Conservation (phyloP, 2,888 invertebrate species). For the Aphidoletes aphidimyza region DNA sequence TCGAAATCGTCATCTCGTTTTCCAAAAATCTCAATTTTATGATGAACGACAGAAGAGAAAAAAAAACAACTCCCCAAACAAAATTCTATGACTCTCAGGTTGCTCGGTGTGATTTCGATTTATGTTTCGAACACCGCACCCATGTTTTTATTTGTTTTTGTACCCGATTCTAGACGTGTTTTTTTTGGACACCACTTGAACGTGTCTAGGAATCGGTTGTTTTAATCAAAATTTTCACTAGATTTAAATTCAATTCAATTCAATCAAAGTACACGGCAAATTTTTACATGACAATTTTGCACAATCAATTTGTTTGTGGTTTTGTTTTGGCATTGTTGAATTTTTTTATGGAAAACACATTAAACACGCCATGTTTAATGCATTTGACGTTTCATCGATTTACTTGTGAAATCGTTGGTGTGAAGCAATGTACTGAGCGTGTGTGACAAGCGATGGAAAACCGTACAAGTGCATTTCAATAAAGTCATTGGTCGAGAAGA, state of each 20-base stretch:
- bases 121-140: constrained; percentile 33
- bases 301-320: constrained; percentile 7
- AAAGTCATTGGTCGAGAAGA: too few relatives aligned
- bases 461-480: constrained; percentile 28
- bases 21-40: too few relatives aligned
- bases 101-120: too few relatives aligned
- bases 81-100: background rate
- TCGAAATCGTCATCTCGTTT: too few relatives aligned
- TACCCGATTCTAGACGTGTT: background rate
- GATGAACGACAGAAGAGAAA: too few relatives aligned
- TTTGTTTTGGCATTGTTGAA: constrained; percentile 26
- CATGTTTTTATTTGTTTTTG: constrained; percentile 49
- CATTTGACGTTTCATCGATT: constrained; percentile 44
- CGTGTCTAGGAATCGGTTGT: too few relatives aligned
- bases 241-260: too few relatives aligned
- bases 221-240: too few relatives aligned
- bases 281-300: background rate
- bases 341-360: constrained; percentile 21
- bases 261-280: background rate
- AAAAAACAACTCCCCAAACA: too few relatives aligned
- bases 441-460: background rate
- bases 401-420: background rate
- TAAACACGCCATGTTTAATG: constrained; percentile 42
- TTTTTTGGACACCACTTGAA: background rate
- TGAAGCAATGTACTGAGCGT: background rate